Percentiles rank a stretch among this genome's conserved stretches.
These are phyloP conservation scores for Actinernus sp. DNA, from an alignment of 92 coral and sea anemone species.

Conservation along the genomic window DNA sequence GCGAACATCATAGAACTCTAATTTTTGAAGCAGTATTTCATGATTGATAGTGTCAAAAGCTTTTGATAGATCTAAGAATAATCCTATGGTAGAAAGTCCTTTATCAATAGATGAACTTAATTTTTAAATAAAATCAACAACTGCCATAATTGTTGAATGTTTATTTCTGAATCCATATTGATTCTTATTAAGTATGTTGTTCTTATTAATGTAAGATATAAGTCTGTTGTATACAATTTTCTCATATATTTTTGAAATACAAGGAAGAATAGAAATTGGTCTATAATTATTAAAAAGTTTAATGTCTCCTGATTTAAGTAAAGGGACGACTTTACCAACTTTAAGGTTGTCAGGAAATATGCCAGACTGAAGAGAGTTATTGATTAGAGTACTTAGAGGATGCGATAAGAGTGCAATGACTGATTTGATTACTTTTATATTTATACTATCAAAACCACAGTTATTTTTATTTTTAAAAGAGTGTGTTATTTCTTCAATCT, in stretches of 20 bases:
- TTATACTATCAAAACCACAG: slow-evolving; percentile 19
- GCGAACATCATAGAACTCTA: slow-evolving; percentile 18
- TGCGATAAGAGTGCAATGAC: slow-evolving; percentile 1
- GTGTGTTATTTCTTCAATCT: slow-evolving; percentile 14
- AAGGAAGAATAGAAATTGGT: slow-evolving; percentile 32
- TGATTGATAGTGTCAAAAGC: slow-evolving; percentile 36
- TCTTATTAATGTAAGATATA: slow-evolving; percentile 3
- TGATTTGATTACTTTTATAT: slow-evolving; percentile 11
- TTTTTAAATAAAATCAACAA: slow-evolving; percentile 9
- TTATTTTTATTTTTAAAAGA: slow-evolving; percentile 29
- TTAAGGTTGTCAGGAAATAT: slow-evolving; percentile 40
- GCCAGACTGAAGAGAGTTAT: slow-evolving; percentile 22
- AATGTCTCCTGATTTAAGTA: slow-evolving; percentile 22
- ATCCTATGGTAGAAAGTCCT: slow-evolving; percentile 7
- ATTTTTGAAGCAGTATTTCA: slow-evolving; percentile 7
- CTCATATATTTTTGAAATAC: slow-evolving; percentile 35
- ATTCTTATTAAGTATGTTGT: slow-evolving; percentile 4
- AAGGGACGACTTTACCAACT: slow-evolving; percentile 26
- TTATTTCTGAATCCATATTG: slow-evolving; percentile 28
- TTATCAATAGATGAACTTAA: slow-evolving; percentile 6
- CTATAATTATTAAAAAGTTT: slow-evolving; percentile 20
- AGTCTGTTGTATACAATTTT: slow-evolving; percentile 17
- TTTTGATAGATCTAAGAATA: slow-evolving; percentile 5
- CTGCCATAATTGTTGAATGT: slow-evolving; percentile 20
- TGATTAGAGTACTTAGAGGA: slow-evolving; percentile 10